Base-by-base conservation (phyloP, 1,140 invertebrate species). In the Probaryconus sp. region DNA sequence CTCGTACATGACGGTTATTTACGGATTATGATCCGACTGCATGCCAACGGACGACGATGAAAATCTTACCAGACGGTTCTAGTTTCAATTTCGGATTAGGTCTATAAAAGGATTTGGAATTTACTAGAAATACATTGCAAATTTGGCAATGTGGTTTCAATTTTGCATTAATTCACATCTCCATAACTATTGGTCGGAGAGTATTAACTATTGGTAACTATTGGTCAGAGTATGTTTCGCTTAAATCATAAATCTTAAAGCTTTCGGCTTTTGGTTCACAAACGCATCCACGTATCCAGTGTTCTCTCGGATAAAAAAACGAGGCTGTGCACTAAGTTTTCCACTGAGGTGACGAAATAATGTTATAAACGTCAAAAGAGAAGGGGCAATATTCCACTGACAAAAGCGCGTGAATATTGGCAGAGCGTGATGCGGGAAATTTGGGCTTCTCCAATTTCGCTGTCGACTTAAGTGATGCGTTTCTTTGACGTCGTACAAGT, bases 1-100 rank as follows among this genome's bases (percentile, higher is more conserved):
- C 30, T n/a, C 35, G 16, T 51, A 26, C 24, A 37, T 17, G 7
- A 16, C 37, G 31, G 47, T 61, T 69, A 69, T 69, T 69, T 69
- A 42, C 21, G 65, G 55, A 69, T 55, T 43, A 61, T 63, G 55
- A 69, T 56, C 45, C 28, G 26, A 64, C 38, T 31, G 4, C 30
- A 43, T 42, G 38, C 55, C 42, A 53, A 38, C 2, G 33, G 5
- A 30, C 24, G n/a, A n/a, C 10, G n/a, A n/a, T n/a, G n/a, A n/a
- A n/a, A n/a, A n/a, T n/a, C n/a, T 16, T 53, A 33, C 1, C 13
- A 37, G 31, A 53, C 48, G 10, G 10, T 10, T 53, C 38, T 17
- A n/a, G 38, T 53, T 45, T 53, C 10, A 3, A 10, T 3, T 38
- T 14, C 14, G 1, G 13, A n/a, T 30, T n/a, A n/a, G n/a, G n/a